Conservation (phyloP, 2,888 invertebrate genomes). For the Drosophila histrio region DNA sequence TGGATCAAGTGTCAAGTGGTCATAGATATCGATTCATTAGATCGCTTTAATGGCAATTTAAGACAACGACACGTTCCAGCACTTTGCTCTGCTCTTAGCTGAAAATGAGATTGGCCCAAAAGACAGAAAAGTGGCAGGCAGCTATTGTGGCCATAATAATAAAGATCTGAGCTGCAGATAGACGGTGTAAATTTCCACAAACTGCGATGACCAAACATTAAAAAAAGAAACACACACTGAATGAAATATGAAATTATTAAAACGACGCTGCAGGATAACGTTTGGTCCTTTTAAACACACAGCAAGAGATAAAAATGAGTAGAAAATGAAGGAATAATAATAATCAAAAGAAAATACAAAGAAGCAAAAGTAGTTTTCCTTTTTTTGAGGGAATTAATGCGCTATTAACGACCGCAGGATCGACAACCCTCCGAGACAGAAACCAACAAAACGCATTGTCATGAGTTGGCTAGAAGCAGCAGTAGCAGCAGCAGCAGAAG, state of each 20-base stretch:
- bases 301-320: constrained; percentile 32
- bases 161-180: constrained; percentile 54
- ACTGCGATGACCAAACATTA: constrained; percentile 78
- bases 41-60: constrained; percentile 67
- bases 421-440: constrained; percentile 20
- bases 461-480: constrained; percentile 33
- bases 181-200: constrained; percentile 74
- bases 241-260: constrained; percentile 79
- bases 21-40: constrained; percentile 47
- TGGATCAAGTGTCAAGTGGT: constrained; percentile 5
- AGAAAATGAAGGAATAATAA: constrained; percentile 41
- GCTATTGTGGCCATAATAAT: constrained; percentile 24
- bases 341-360: constrained; percentile 31
- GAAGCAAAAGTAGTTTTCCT: constrained; percentile 20
- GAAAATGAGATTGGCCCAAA: neutral
- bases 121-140: neutral
- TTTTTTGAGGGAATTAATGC: constrained; percentile 50
- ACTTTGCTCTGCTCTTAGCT: constrained; percentile 39
- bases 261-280: constrained; percentile 45
- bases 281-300: constrained; percentile 42
- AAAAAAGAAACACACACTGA: constrained; percentile 27
- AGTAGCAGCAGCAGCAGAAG: neutral
- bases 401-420: constrained; percentile 77
- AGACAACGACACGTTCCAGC: constrained; percentile 66
- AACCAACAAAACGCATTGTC: constrained; percentile 71